Evolutionary conservation across 2,797 vertebrate species (phyloP).

Genomic region (Pelobates cultripes): DNA sequence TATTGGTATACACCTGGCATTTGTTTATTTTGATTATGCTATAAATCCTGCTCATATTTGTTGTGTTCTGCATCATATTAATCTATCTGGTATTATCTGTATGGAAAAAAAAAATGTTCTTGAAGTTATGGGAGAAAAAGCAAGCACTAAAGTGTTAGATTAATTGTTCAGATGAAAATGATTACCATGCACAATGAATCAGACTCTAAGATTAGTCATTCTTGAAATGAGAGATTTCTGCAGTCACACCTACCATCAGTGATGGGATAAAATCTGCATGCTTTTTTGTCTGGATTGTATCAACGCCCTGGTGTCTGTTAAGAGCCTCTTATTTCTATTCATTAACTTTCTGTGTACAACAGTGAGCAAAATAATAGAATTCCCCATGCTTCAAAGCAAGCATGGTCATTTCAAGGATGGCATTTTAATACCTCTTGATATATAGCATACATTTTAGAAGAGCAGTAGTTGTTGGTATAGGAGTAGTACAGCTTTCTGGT

Average conservation of each 20-base stretch:
- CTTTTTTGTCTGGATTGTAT: not conserved
- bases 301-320: not conserved
- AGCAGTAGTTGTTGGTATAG: not conserved
- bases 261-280: not conserved
- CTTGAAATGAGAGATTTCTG: constrained; percentile 16
- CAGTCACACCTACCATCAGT: not conserved
- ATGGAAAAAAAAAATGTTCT: too few relatives aligned
- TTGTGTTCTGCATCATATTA: too few relatives aligned
- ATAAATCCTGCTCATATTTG: too few relatives aligned
- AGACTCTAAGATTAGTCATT: not conserved
- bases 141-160: not conserved
- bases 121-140: too few relatives aligned
- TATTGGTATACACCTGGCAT: too few relatives aligned
- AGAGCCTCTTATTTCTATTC: not conserved
- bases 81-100: too few relatives aligned
- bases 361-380: constrained; percentile 12
- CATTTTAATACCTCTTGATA: not conserved
- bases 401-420: constrained; percentile 17
- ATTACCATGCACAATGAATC: not conserved
- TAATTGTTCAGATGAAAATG: not conserved
- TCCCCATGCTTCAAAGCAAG: not conserved
- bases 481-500: not conserved
- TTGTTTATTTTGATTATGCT: too few relatives aligned
- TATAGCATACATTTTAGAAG: not conserved
- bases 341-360: not conserved